phyloP scores from a whole-genome alignment of 92 coral and sea anemone genomes.

The Paragorgia papillata region DNA sequence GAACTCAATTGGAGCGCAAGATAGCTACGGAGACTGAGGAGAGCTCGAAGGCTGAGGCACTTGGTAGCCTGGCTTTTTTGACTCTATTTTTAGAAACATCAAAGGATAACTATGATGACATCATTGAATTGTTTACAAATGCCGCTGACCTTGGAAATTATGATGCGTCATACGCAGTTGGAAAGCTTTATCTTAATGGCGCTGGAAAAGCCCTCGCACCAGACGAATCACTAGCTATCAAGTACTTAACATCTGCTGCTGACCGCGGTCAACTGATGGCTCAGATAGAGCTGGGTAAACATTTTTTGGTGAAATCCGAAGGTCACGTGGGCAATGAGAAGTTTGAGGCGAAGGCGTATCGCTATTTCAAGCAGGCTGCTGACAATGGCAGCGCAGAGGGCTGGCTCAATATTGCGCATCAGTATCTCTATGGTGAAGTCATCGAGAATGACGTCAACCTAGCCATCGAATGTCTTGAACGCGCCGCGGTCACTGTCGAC shows the following conservation, averaged over 20 bases:
- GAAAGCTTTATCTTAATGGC: slow-evolving; percentile 27
- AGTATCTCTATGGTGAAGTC: slow-evolving; percentile 33
- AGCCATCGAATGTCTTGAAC: slow-evolving; percentile 40
- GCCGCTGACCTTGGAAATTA: slow-evolving; percentile 40
- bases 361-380: slow-evolving; percentile 40
- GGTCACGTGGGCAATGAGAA: slow-evolving; percentile 41
- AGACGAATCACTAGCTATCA: slow-evolving; percentile 30
- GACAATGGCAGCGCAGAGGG: slow-evolving; percentile 44
- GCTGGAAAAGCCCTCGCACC: slow-evolving; percentile 26
- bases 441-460: slow-evolving; percentile 33
- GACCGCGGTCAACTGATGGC: slow-evolving; percentile 45
- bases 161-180: slow-evolving; percentile 40
- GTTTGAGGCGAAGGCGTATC: slow-evolving; percentile 40
- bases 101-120: slow-evolving; percentile 24
- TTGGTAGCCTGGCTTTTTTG: slow-evolving; percentile 30
- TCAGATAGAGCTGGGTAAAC: slow-evolving; percentile 36
- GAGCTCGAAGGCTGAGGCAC: slow-evolving; percentile 27
- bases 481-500: slow-evolving; percentile 45
- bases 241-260: slow-evolving; percentile 36
- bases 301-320: slow-evolving; percentile 25
- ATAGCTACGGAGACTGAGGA: slow-evolving; percentile 33
- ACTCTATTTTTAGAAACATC: slow-evolving; percentile 26
- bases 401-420: slow-evolving; percentile 44
- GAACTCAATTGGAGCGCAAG: slow-evolving; percentile 34
- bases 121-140: slow-evolving; percentile 32